A percentile compares a stretch with the other conserved stretches of the same genome.
Conservation (phyloP, 2,797 vertebrate species). For the Rhinatrema bivittatum region DNA sequence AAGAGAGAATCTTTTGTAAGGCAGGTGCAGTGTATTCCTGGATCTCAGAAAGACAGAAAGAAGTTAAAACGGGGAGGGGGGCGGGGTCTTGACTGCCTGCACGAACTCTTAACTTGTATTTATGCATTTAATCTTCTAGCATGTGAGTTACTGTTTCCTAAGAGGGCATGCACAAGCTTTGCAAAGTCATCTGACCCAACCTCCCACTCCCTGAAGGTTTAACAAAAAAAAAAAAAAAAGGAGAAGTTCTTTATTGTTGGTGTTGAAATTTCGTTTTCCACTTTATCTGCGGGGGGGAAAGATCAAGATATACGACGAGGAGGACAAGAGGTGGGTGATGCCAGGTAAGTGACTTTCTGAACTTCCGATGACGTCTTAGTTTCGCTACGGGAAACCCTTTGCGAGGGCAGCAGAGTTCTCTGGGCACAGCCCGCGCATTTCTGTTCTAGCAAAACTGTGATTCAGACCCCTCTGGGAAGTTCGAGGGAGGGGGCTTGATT, state of each 20-base stretch:
- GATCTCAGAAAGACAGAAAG: too few relatives aligned
- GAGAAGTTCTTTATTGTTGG: slow-evolving; percentile 31
- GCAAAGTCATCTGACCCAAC: slow-evolving; percentile 11
- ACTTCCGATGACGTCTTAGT: not conserved
- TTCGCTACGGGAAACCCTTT: too few relatives aligned
- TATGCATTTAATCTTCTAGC: too few relatives aligned
- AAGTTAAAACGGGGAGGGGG: not conserved
- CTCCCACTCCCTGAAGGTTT: not conserved
- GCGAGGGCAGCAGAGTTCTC: too few relatives aligned
- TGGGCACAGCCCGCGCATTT: too few relatives aligned
- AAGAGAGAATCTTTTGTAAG: too few relatives aligned
- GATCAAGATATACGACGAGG: not conserved
- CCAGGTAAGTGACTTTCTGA: not conserved
- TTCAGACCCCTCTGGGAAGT: too few relatives aligned
- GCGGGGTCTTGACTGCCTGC: not conserved
- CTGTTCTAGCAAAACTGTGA: too few relatives aligned
- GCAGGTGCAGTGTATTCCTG: too few relatives aligned
- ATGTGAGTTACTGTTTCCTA: not conserved
- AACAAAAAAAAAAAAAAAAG: too few relatives aligned
- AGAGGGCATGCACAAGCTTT: not conserved
- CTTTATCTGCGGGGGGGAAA: slow-evolving; percentile 11
- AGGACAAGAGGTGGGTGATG: slow-evolving; percentile 28
- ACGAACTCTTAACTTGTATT: slow-evolving; percentile 1
- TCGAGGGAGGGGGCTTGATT: too few relatives aligned
- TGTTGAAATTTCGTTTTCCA: slow-evolving; percentile 22